Evolutionary conservation across 2,797 vertebrate genomes (phyloP), one percentile per base, ranked within the genome.

Genomic region (Coregonus suidteri): DNA sequence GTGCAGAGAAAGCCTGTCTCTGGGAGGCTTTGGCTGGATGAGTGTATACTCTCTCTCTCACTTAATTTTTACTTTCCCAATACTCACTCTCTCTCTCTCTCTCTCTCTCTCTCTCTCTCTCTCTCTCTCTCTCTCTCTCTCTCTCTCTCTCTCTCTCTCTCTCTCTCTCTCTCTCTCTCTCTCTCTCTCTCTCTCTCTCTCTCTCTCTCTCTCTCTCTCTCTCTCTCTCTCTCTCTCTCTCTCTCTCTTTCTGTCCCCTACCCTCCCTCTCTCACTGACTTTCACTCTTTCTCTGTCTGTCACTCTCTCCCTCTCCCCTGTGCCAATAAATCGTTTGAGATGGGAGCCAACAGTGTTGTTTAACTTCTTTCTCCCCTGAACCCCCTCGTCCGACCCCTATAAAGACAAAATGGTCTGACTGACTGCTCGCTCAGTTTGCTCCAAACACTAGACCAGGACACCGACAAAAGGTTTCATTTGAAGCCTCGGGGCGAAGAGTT

Each of bases 401-500:
- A 88, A 91, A 93, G 87, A 87, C 85, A 87, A 88, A 86, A 74
- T 25, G 56, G 79, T 74, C 88, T 85, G 86, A 86, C 79, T 18
- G 89, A 86, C 85, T 85, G 83, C 80, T 89, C 35, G 74, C 88
- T 92, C 84, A 87, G 87, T 90, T 89, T 88, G 86, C 84, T 88
- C 86, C 79, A 83, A 90, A 90, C 86, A 87, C 85, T 82, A 74
- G 86, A 88, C 35, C 69, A 79, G 85, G 82, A 86, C 82, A 76
- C 74, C 83, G 79, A 91, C 87, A 90, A 90, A 90, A 90, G 89
- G 84, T 86, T 88, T 89, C 78, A 85, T 90, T 90, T 88, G 86
- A 90, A 89, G 84, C 77, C 85, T 84, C 77, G 53, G 82, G 82
- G 77, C 77, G 79, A 88, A 75, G 82, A 86, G 83, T 85, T 76